These are phyloP conservation scores for Paraescarpia echinospica DNA, from an alignment of 1,140 invertebrate species.

Conservation along the genomic window DNA sequence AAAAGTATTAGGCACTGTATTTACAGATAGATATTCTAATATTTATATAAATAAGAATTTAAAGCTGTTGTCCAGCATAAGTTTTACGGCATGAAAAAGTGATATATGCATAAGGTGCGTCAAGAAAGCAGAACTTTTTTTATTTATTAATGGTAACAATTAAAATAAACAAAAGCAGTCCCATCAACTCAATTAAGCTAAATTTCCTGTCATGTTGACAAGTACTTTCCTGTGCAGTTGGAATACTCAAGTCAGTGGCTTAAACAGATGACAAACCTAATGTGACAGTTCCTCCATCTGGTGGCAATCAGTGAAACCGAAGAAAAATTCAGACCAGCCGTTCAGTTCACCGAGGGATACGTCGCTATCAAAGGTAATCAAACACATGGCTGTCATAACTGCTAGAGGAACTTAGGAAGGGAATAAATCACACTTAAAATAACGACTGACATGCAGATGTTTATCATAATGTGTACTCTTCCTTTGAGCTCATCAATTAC, in stretches of 20 bases:
- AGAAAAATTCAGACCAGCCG: not conserved
- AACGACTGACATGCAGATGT: not conserved
- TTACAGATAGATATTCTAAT: not conserved
- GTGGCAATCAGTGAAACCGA: not conserved
- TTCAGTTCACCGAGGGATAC: not conserved
- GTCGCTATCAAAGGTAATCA: not conserved
- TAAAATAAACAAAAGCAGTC: not conserved
- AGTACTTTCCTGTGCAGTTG: not conserved
- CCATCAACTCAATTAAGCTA: not conserved
- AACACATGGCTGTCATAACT: not conserved
- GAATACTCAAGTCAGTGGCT: not conserved
- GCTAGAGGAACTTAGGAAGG: not conserved
- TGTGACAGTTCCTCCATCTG: not conserved
- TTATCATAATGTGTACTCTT: not conserved
- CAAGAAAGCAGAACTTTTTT: too few species aligned
- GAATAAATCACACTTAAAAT: conserved; percentile 2
- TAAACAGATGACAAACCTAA: not conserved
- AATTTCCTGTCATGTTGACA: not conserved
- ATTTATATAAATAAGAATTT: not conserved
- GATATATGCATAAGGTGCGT: too few species aligned
- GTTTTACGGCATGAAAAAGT: too few species aligned
- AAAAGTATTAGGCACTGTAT: not conserved
- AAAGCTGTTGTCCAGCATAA: not conserved
- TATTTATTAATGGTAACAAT: not conserved
- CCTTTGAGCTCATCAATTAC: not conserved